Conservation (phyloP, 1,140 invertebrate genomes). For the Theocolax elegans region DNA sequence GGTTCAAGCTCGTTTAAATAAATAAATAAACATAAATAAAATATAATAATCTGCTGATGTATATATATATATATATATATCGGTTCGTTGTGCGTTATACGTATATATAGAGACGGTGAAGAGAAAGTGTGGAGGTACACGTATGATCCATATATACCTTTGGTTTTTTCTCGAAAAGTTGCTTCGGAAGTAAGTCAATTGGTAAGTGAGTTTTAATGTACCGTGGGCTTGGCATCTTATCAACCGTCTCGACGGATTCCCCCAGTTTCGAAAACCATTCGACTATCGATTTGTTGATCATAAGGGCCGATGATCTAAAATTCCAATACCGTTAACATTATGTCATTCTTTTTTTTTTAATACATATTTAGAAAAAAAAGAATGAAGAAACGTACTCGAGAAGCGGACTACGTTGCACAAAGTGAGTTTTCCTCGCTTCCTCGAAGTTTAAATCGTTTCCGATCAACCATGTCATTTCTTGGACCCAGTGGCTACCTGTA, state of each 20-base stretch:
- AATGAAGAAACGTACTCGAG: slow-evolving; percentile 67
- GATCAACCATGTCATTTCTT: slow-evolving; percentile 90
- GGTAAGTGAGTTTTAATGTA: slow-evolving; percentile 87
- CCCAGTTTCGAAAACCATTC: slow-evolving; percentile 64
- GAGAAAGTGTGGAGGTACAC: slow-evolving; percentile 25
- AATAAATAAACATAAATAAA: too few species aligned
- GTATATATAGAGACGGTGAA: background rate
- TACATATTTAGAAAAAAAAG: background rate
- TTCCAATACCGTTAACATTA: background rate
- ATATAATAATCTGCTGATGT: too few species aligned
- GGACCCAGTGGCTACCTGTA: slow-evolving; percentile 88
- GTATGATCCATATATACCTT: slow-evolving; percentile 74
- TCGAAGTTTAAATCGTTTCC: slow-evolving; percentile 83
- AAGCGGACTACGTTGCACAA: slow-evolving; percentile 71
- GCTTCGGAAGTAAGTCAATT: slow-evolving; percentile 76
- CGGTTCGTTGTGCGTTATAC: too few species aligned
- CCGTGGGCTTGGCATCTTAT: slow-evolving; percentile 75
- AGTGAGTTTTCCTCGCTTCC: slow-evolving; percentile 73
- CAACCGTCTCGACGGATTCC: slow-evolving; percentile 77
- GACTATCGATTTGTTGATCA: slow-evolving; percentile 63
- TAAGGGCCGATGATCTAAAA: slow-evolving; percentile 65
- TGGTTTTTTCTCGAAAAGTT: slow-evolving; percentile 76
- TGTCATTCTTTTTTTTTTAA: background rate
- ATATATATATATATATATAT: too few species aligned
- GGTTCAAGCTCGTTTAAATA: too few species aligned